Percentiles rank a stretch among this genome's conserved stretches.
Evolutionary conservation across 2,113 vertebrate species (phyloP).

Genomic region (Plecotus auritus): DNA sequence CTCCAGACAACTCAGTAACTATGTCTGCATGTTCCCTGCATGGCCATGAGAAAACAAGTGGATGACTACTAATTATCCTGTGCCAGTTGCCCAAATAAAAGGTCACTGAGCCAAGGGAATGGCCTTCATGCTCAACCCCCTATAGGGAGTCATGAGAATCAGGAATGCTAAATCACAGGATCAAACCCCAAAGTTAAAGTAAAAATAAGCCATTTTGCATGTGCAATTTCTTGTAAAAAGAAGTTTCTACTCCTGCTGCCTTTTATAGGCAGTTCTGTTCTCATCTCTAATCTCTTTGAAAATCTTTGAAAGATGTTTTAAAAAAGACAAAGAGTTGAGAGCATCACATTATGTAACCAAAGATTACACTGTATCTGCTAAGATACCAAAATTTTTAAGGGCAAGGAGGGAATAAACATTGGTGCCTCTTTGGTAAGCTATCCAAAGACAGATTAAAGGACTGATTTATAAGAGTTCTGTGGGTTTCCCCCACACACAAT

Average conservation of each 20-base stretch:
- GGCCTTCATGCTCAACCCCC: neutral
- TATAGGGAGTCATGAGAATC: neutral
- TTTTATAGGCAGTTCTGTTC: constrained; percentile 51
- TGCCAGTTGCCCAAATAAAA: constrained; percentile 31
- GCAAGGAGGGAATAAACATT: constrained; percentile 54
- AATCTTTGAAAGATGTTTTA: constrained; percentile 46
- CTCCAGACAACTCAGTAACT: constrained; percentile 3
- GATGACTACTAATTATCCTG: constrained; percentile 16
- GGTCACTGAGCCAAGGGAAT: neutral
- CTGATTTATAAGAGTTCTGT: constrained; percentile 42
- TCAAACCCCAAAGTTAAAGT: constrained; percentile 22
- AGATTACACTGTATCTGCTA: constrained; percentile 66
- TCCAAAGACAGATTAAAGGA: constrained; percentile 62
- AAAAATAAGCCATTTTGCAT: constrained; percentile 46
- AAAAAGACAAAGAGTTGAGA: constrained; percentile 42
- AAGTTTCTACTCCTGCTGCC: constrained; percentile 38
- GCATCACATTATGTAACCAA: constrained; percentile 60
- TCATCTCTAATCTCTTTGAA: constrained; percentile 50
- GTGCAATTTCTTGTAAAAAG: constrained; percentile 52
- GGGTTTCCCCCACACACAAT: neutral
- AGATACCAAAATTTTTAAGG: constrained; percentile 61
- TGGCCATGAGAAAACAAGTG: neutral
- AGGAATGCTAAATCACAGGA: constrained; percentile 13
- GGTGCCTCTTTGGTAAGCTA: constrained; percentile 56
- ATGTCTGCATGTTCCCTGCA: neutral